Percentiles rank a stretch among this genome's conserved stretches.
Conservation (phyloP, 2,113 vertebrate genomes). For the Semicossyphus pulcher region DNA sequence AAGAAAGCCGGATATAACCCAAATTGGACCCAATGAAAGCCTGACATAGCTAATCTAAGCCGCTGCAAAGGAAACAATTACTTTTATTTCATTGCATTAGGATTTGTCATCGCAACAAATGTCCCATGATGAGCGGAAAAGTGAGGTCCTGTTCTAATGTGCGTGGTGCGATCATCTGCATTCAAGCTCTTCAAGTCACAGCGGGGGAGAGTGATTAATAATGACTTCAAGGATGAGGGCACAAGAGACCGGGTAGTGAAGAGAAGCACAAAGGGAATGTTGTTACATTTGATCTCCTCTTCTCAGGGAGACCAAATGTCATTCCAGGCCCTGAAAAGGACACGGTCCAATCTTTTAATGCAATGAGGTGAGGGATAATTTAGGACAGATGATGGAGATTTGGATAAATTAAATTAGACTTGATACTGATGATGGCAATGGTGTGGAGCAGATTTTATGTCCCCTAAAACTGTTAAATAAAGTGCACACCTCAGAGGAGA, state of each 20-base stretch:
- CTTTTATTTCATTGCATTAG: neutral
- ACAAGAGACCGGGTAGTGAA: slow-evolving; percentile 11
- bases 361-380: slow-evolving; percentile 31
- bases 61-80: neutral
- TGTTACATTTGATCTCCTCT: slow-evolving; percentile 34
- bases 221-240: slow-evolving; percentile 22
- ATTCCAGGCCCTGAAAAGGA: slow-evolving; percentile 24
- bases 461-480: slow-evolving; percentile 19
- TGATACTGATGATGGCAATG: slow-evolving; percentile 9
- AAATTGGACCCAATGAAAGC: neutral
- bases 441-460: slow-evolving; percentile 14
- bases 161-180: slow-evolving; percentile 5
- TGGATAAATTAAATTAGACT: slow-evolving; percentile 38
- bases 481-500: neutral
- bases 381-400: slow-evolving; percentile 42
- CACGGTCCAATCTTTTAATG: slow-evolving; percentile 17
- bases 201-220: slow-evolving; percentile 13
- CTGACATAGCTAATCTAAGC: neutral
- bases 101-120: slow-evolving; percentile 28
- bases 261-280: slow-evolving; percentile 21
- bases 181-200: slow-evolving; percentile 13
- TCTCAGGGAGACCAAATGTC: slow-evolving; percentile 13
- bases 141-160: neutral
- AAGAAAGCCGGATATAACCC: neutral
- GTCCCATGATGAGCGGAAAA: neutral